These are phyloP conservation scores for Drosophila nikananu DNA, from an alignment of 1,140 invertebrate species.

Conservation along the genomic window DNA sequence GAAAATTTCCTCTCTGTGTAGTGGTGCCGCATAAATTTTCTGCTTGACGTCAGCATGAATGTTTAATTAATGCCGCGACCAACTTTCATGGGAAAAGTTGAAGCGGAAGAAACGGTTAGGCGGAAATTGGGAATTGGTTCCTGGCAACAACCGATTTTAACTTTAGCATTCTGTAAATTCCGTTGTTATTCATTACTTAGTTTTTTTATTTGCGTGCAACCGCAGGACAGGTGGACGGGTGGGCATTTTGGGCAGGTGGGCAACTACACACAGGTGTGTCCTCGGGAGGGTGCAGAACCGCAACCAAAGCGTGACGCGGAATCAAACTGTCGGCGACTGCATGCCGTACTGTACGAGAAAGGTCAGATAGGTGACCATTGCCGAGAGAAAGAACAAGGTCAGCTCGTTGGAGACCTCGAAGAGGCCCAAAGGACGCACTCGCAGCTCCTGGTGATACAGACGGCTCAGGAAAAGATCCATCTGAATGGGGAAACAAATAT, in stretches of 20 bases:
- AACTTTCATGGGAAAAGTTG: slow-evolving; percentile 75
- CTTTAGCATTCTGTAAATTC: slow-evolving; percentile 20
- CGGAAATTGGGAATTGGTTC: slow-evolving; percentile 70
- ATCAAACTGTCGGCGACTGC: slow-evolving; percentile 45
- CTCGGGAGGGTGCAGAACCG: slow-evolving; percentile 23
- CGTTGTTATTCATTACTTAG: slow-evolving; percentile 26
- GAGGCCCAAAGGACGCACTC: slow-evolving; percentile 57
- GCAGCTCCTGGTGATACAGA: slow-evolving; percentile 47
- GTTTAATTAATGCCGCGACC: slow-evolving; percentile 73
- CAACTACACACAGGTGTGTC: slow-evolving; percentile 27
- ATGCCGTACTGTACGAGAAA: slow-evolving; percentile 61
- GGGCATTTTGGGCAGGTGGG: slow-evolving; percentile 3
- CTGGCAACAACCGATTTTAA: slow-evolving; percentile 53
- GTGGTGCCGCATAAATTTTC: slow-evolving; percentile 72
- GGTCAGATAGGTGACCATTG: slow-evolving; percentile 65
- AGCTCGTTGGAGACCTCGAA: slow-evolving; percentile 73
- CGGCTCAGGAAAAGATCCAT: slow-evolving; percentile 61
- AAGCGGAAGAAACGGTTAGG: slow-evolving; percentile 71
- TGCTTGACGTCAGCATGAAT: slow-evolving; percentile 67
- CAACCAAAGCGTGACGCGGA: slow-evolving; percentile 63
- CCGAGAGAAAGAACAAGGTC: slow-evolving; percentile 63
- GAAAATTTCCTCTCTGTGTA: neutral
- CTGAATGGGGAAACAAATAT: slow-evolving; percentile 24
- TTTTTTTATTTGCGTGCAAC: slow-evolving; percentile 46
- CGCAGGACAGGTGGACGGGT: slow-evolving; percentile 67